Base-by-base conservation (phyloP, 1,140 invertebrate genomes). In the Zaprionus ornatus region DNA sequence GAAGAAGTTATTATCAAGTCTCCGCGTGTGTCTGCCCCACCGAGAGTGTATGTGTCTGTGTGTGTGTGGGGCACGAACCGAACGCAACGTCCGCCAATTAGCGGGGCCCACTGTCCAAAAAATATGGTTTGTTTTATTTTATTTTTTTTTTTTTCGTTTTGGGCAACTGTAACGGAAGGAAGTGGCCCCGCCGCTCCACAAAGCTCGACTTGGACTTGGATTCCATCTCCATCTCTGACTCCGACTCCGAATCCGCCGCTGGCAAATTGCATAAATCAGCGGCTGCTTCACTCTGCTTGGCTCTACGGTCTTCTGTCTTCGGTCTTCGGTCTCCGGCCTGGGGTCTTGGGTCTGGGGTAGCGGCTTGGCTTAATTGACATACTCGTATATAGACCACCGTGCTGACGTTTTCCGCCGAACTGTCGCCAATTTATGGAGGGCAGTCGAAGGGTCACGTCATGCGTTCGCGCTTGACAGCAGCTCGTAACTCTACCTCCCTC, bases 121-220 rank as follows among this genome's bases (percentile, higher is more conserved):
- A 63, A 50, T 32, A 57, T 63, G 10, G 42, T 60, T 17, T 61
- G 66, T 64, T 61, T 1, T 52, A 25, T 48, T 27, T 56, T 61
- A 3, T 52, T 32, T 48, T 27, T 56, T 66, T 81, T 60, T 55
- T 32, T 48, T 27, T 56, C 63, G 77, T 60, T 55, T 73, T 54
- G 77, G 84, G 79, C 79, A 87, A 72, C 80, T 88, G 84, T 87
- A 87, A 88, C 84, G 84, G 84, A 87, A 87, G 84, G 84, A 87
- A 87, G 84, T 87, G 64, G 40, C 54, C 52, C 69, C 56, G 70
- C 54, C 61, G 61, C 40, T 42, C 32, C 55, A 69, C 66, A 21
- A 29, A 23, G 5, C 17, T 27, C 32, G 50, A 62, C 25, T 66
- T 27, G n/a, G 55, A 57, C 7, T 37, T 29, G 52, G 13, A 69